A percentile compares a stretch with the other conserved stretches of the same genome.
These are phyloP conservation scores for Brachyistius frenatus DNA, from an alignment of 2,113 vertebrate species.

Conservation along the genomic window DNA sequence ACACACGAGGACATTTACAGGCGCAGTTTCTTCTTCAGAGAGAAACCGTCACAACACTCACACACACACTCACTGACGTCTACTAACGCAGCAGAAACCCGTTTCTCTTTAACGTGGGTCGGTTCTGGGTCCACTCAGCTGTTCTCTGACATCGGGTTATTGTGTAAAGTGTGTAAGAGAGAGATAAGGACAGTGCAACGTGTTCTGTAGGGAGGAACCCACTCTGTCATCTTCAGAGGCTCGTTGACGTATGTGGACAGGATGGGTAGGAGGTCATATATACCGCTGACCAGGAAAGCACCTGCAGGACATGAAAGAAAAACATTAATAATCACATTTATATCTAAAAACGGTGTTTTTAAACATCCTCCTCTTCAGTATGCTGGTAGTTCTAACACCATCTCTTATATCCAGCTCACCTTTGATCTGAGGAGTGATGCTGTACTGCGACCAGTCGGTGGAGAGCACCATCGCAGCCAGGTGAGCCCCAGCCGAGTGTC, in stretches of 20 bases:
- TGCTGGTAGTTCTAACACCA: background rate
- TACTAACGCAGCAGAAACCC: background rate
- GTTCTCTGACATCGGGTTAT: too few relatives aligned
- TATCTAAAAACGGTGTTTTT: background rate
- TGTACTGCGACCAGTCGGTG: slow-evolving; percentile 88
- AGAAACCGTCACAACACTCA: background rate
- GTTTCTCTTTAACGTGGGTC: too few relatives aligned
- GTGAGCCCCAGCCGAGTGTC: slow-evolving; percentile 96
- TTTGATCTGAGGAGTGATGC: slow-evolving; percentile 87
- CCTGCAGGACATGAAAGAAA: slow-evolving; percentile 78
- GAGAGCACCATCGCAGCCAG: slow-evolving; percentile 91
- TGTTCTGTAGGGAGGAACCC: slow-evolving; percentile 58
- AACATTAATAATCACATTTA: background rate
- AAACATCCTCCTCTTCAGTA: too few relatives aligned
- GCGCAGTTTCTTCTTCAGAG: background rate
- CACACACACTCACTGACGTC: background rate
- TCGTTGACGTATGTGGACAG: slow-evolving; percentile 87
- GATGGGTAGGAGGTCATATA: slow-evolving; percentile 93
- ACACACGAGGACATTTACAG: background rate
- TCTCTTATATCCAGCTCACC: slow-evolving; percentile 76
- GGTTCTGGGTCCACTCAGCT: too few relatives aligned
- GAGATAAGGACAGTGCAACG: too few relatives aligned
- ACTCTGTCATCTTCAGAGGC: slow-evolving; percentile 88
- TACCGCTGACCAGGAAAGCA: slow-evolving; percentile 91
- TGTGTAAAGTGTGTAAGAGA: too few relatives aligned